Base-by-base conservation (phyloP, 2,113 vertebrate species). In the Podarcis cretensis region DNA sequence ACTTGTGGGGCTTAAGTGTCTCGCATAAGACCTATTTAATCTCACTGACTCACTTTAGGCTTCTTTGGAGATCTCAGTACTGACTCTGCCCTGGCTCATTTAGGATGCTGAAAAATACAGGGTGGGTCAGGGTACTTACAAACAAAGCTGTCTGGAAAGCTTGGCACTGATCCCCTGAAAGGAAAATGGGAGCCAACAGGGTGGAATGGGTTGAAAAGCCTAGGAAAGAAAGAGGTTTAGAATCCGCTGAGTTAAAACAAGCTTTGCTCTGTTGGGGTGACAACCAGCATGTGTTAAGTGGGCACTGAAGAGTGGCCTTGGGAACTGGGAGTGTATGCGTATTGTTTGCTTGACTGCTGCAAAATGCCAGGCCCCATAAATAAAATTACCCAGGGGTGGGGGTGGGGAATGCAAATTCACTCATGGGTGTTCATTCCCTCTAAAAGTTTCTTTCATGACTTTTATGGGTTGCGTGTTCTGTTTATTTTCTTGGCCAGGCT, bases 401-500 rank as follows among this genome's bases (percentile, higher is more conserved):
- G 48, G 48, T 73, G 30, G 86, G 87, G 76, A 16, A 65, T 25
- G 7, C 90, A 88, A 74, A 59, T 91, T 25, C 77, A 27, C 6
- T 85, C 92, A 84, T 1, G 84, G 37, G 35, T 20, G 69, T 85
- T 73, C 83, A 32, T 63, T 92, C 71, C 89, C 86, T 84, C 88
- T 93, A 25, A 85, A 35, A 89, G 92, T 71, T 92, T n/a, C 85
- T 88, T 77, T 63, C n/a, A 10, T 78, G 83, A 87, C 40, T 88
- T 66, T 89, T 0, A 1, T 59, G 59, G 48, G 74, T 12, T 75
- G 86, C 18, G 57, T 71, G 9, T 81, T 92, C 63, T 92, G 7
- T 92, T 87, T 90, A 85, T 91, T 91, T 94, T 13, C 68, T 91
- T 93, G 43, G 16, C 83, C 63, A 84, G 68, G 14, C 43, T 86